These are phyloP conservation scores for Drosophila baimaii DNA, from an alignment of 1,140 invertebrate species.

Conservation along the genomic window DNA sequence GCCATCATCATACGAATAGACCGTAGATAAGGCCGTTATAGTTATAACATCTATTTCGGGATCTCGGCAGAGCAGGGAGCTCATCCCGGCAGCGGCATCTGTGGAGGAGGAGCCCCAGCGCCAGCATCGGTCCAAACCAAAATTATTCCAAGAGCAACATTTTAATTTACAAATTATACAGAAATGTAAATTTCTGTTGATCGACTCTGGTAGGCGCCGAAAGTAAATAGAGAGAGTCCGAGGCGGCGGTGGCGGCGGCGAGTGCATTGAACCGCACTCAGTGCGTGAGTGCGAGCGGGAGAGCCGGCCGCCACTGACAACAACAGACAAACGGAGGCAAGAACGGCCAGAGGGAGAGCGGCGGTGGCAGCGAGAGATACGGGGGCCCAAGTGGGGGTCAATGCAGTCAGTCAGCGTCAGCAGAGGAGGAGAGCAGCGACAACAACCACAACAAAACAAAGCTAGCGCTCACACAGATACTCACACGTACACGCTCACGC, in stretches of 20 bases:
- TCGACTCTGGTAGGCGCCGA: constrained; percentile 51
- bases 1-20: constrained; percentile 4
- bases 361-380: constrained; percentile 10
- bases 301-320: constrained; percentile 11
- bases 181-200: constrained; percentile 63
- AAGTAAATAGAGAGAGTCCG: constrained; percentile 75
- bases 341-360: constrained; percentile 10
- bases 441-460: constrained; percentile 58
- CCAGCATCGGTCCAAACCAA: constrained; percentile 19
- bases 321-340: constrained; percentile 14
- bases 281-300: constrained; percentile 63
- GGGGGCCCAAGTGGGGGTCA: constrained; percentile 75
- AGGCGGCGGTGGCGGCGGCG: constrained; percentile 6
- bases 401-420: constrained; percentile 69
- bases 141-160: constrained; percentile 45
- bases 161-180: constrained; percentile 52
- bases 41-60: constrained; percentile 53
- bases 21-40: constrained; percentile 46
- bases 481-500: constrained; percentile 13
- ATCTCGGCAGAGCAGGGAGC: not conserved
- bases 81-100: not conserved
- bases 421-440: constrained; percentile 37
- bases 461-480: constrained; percentile 42
- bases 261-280: constrained; percentile 75
- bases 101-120: not conserved